Base-by-base conservation (phyloP, 1,140 invertebrate species). In the Cyclina sinensis region DNA sequence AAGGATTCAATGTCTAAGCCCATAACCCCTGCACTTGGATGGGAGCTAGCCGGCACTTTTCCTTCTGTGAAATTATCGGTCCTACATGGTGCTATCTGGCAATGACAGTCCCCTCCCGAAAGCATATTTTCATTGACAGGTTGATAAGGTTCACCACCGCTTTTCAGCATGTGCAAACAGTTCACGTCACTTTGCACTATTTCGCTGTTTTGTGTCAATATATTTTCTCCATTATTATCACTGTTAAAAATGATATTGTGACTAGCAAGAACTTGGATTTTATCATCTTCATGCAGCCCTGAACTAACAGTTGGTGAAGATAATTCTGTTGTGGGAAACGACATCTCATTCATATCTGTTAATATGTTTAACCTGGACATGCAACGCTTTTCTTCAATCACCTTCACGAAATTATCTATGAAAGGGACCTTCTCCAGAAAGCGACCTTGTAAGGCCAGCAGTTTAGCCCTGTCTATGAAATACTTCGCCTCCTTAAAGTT, bases 391-490 rank as follows among this genome's bases (percentile, higher is more conserved):
- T 24, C n/a, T 2, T 73, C 35, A 3, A 73, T 3, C 37, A 30
- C 1, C 30, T 3, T 37, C 1, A 3, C n/a, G 18, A 81, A 65
- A 14, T 81, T 21, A 21, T 81, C 57, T 24, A 81, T 62, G n/a
- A 62, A 62, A 37, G 54, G 79, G 11, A 81, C 62, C 35, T 81
- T 81, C 32, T 68, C 81, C 5, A 48, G 32, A 54, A 84, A 84
- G 5, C 35, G 12, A 14, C 81, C 81, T 21, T 68, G 27, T 27
- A 37, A 39, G 1, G 81, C 81, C 7, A 46, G 43, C 65, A 12
- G 21, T 30, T 48, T 84, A 9, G 81, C 81, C 30, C 81, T 84
- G 24, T 68, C 43, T 46, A 84, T 70, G 65, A 43, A 84, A 27
- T 7, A 30, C 5, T 35, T 35, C n/a, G 59, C 59, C 37, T 46